phyloP scores from a whole-genome alignment of 2,113 vertebrate species.

The Varanus komodoensis region DNA sequence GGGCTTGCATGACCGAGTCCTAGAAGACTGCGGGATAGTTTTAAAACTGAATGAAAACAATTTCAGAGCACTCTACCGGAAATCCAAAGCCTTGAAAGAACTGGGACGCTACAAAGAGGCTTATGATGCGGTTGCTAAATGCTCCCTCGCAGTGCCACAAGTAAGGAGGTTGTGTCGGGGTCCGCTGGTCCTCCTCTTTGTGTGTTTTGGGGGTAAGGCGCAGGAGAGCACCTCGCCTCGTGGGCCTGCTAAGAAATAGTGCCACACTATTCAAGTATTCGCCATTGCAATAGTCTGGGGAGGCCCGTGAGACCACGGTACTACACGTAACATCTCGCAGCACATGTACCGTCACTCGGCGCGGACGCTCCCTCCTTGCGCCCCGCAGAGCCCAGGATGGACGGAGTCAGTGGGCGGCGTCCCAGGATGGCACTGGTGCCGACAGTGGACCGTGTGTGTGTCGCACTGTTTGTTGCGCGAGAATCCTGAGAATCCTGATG shows the following conservation, averaged over 20 bases:
- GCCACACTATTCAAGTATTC: not conserved
- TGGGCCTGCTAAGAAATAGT: not conserved
- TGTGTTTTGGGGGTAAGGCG: not conserved
- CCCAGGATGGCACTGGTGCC: not conserved
- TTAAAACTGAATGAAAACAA: slow-evolving; percentile 89
- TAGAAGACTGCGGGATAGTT: slow-evolving; percentile 90
- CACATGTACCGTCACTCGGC: not conserved
- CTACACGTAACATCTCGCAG: too few relatives aligned
- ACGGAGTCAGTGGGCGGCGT: not conserved
- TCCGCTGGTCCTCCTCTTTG: not conserved
- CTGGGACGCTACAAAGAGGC: slow-evolving; percentile 90
- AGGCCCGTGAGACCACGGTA: not conserved
- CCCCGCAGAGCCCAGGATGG: not conserved
- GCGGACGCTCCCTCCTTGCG: too few relatives aligned
- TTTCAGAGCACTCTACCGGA: slow-evolving; percentile 91
- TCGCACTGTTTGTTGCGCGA: not conserved
- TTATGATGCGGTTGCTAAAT: slow-evolving; percentile 95
- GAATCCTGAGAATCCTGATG: not conserved
- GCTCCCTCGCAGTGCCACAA: slow-evolving; percentile 93
- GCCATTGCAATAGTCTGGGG: not conserved
- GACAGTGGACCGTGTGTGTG: not conserved
- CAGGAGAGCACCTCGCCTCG: not conserved
- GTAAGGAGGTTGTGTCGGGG: slow-evolving; percentile 68
- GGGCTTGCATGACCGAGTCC: slow-evolving; percentile 88
- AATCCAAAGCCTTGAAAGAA: slow-evolving; percentile 90